Conservation (phyloP, 2,888 invertebrate species). For the Microdon myrmicae region DNA sequence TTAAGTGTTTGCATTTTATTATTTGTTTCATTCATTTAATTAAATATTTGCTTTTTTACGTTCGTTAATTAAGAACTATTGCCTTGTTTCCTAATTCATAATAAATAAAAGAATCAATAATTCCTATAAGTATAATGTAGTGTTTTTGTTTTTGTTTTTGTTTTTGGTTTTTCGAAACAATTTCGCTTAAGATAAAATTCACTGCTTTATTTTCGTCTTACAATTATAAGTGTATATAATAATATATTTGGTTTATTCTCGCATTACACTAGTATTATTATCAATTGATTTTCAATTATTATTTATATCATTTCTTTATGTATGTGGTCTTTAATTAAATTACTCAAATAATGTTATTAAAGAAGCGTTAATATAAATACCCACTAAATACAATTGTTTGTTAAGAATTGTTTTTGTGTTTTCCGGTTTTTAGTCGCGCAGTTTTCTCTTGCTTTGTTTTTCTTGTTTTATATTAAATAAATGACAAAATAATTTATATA, state of each 20-base stretch:
- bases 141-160: too few species aligned
- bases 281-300: constrained; percentile 44
- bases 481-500: constrained; percentile 17
- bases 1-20: too few species aligned
- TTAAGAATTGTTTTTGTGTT: constrained; percentile 20
- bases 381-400: constrained; percentile 20
- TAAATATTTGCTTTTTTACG: constrained; percentile 18
- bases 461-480: constrained; percentile 9
- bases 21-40: constrained; percentile 50
- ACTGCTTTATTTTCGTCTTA: constrained; percentile 32
- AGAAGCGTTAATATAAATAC: constrained; percentile 33
- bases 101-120: constrained; percentile 41
- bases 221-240: constrained; percentile 35
- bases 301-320: constrained; percentile 27
- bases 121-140: constrained; percentile 43
- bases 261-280: constrained; percentile 36
- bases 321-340: constrained; percentile 25
- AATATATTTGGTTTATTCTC: constrained; percentile 32
- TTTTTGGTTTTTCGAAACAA: constrained; percentile 41
- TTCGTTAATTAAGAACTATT: constrained; percentile 42
- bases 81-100: constrained; percentile 43
- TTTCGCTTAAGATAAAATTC: constrained; percentile 50
- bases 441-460: constrained; percentile 6
- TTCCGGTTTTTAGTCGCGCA: constrained; percentile 17
- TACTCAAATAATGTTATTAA: constrained; percentile 41